phyloP scores from a whole-genome alignment of 2,888 invertebrate species.

The Papilio protenor region DNA sequence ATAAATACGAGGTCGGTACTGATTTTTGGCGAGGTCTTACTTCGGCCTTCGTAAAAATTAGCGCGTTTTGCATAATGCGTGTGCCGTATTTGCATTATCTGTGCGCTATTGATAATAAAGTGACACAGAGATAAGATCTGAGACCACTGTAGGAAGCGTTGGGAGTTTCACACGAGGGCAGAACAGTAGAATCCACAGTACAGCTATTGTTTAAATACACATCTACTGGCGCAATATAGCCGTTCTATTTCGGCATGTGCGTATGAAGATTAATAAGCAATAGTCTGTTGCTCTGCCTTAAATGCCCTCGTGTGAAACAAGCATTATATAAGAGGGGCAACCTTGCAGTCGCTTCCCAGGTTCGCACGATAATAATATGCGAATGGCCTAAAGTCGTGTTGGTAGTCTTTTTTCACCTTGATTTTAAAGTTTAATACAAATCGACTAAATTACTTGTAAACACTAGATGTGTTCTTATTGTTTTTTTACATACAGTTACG shows the following conservation, averaged over 20 bases:
- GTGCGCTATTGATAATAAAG: slow-evolving; percentile 63
- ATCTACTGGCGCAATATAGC: neutral
- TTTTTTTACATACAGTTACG: neutral
- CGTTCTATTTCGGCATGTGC: neutral
- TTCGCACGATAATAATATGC: neutral
- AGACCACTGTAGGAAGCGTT: slow-evolving; percentile 67
- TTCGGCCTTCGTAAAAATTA: slow-evolving; percentile 77
- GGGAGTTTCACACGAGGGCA: neutral
- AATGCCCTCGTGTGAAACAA: neutral
- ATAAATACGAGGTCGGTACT: slow-evolving; percentile 77
- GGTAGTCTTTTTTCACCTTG: slow-evolving; percentile 8
- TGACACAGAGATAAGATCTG: slow-evolving; percentile 60
- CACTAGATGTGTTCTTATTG: neutral
- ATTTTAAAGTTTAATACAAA: slow-evolving; percentile 3
- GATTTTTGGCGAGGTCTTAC: slow-evolving; percentile 76
- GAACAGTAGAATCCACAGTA: neutral
- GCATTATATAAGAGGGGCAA: slow-evolving; percentile 14
- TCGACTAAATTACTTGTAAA: neutral
- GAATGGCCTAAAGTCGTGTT: neutral
- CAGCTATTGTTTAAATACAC: neutral
- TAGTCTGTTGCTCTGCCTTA: too few species aligned
- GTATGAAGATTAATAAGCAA: neutral
- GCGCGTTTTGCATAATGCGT: slow-evolving; percentile 75
- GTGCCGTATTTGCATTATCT: slow-evolving; percentile 65
- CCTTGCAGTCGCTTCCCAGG: slow-evolving; percentile 20